Conservation (phyloP, 2,888 invertebrate genomes). For the Rhingia rostrata region DNA sequence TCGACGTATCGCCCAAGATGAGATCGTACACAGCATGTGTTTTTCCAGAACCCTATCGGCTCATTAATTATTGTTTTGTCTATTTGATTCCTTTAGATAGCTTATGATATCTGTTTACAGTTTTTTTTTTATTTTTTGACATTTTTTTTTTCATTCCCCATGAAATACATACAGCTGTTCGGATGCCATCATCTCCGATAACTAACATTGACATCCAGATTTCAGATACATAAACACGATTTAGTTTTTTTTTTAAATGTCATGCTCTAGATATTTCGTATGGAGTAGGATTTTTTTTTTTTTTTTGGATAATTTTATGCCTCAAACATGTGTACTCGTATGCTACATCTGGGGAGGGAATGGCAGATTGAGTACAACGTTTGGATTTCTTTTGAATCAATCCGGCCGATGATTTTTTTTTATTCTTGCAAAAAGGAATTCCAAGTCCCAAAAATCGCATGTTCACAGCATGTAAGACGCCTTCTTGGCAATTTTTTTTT, state of each 20-base stretch:
- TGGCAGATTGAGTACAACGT: constrained; percentile 56
- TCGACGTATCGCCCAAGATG: constrained; percentile 14
- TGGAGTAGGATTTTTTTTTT: constrained; percentile 8
- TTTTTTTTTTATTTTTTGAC: constrained; percentile 11
- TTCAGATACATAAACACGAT: constrained; percentile 14
- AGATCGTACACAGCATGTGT: constrained; percentile 53
- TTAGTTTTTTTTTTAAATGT: constrained; percentile 28
- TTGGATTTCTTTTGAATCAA: constrained; percentile 52
- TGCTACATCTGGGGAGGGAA: constrained; percentile 59
- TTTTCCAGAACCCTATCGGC: constrained; percentile 41
- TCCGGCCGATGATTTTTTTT: constrained; percentile 21
- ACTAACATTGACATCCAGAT: constrained; percentile 56
- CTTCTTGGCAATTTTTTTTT: constrained; percentile 25
- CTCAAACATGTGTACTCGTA: constrained; percentile 4
- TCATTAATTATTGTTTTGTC: constrained; percentile 69
- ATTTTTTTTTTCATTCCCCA: not conserved
- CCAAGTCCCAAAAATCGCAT: constrained; percentile 48
- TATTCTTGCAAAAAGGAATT: constrained; percentile 28
- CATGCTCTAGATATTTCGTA: constrained; percentile 53
- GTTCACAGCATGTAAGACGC: constrained; percentile 67
- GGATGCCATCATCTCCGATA: constrained; percentile 41
- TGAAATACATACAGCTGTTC: constrained; percentile 44
- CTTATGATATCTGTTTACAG: constrained; percentile 61
- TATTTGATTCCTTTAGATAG: constrained; percentile 64
- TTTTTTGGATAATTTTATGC: not conserved